Conservation (phyloP, 2,888 invertebrate species). For the Thereva nobilitata region DNA sequence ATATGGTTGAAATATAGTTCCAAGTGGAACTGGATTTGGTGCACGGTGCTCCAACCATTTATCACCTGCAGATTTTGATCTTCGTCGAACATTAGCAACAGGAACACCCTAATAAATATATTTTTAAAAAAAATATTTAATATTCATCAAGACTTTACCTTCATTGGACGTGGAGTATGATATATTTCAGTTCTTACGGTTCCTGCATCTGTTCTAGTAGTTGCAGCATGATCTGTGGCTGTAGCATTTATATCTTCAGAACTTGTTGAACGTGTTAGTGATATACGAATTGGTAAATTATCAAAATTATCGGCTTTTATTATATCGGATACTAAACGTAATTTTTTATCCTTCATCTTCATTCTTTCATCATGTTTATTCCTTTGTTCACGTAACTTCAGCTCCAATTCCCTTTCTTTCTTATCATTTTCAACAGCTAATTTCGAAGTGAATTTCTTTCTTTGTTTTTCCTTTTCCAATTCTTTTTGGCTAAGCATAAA, state of each 20-base stretch:
- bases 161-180: slow-evolving; percentile 39
- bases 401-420: slow-evolving; percentile 70
- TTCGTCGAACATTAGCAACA: slow-evolving; percentile 71
- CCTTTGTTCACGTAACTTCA: slow-evolving; percentile 64
- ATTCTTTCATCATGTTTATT: slow-evolving; percentile 63
- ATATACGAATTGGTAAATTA: slow-evolving; percentile 42
- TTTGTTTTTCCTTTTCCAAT: slow-evolving; percentile 69
- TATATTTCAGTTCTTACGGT: background rate
- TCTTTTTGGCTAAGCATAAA: slow-evolving; percentile 66
- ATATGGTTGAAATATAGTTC: slow-evolving; percentile 87
- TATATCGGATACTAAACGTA: slow-evolving; percentile 65
- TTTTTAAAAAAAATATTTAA: slow-evolving; percentile 42
- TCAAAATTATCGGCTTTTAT: slow-evolving; percentile 59
- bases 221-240: slow-evolving; percentile 31
- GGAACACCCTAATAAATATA: slow-evolving; percentile 63
- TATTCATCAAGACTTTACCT: slow-evolving; percentile 34
- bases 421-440: slow-evolving; percentile 77
- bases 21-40: slow-evolving; percentile 75
- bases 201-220: background rate
- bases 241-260: slow-evolving; percentile 48
- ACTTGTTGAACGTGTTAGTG: slow-evolving; percentile 50
- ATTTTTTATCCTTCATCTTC: slow-evolving; percentile 65
- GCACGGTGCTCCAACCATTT: slow-evolving; percentile 91
- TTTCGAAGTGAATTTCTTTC: slow-evolving; percentile 66
- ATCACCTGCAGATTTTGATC: slow-evolving; percentile 79